Base-by-base conservation (phyloP, 2,888 invertebrate species). In the Harmothoe impar region DNA sequence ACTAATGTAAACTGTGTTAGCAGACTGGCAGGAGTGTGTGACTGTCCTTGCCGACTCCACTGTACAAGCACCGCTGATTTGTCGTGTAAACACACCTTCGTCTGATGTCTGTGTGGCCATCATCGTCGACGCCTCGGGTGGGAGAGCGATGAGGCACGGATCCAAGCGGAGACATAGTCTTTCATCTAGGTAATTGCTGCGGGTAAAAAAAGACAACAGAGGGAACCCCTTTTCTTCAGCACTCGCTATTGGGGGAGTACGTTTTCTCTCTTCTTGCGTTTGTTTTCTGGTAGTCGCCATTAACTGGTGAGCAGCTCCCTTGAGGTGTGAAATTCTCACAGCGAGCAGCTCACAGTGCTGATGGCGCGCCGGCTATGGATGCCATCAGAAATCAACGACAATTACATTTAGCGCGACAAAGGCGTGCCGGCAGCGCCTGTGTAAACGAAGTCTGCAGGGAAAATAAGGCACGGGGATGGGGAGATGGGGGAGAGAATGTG, bases 131-230 rank as follows among this genome's bases (percentile, higher is more conserved):
- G 62, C 62, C 62, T 62, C 62, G 62, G 62, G 62, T 62, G n/a
- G 77, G 77, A 77, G 77, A 77, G 77, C 25, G 77, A 77, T 77
- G 77, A 31, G 77, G 17, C 77, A 25, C 15, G 17, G 77, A 15
- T 31, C 77, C 77, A 81, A 81, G 81, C 33, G 23, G 23, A 20
- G 81, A 81, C 81, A 81, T 81, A 81, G 33, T 25, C 81, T 81
- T 81, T 81, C 81, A 81, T 81, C 81, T 81, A 35, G 81, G 81
- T 81, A 81, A 81, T 81, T 81, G 81, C 81, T 35, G 25, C 25
- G 81, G 43, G 81, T 35, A 81, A 81, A 81, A 77, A 77, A 25
- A 43, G 81, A 81, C 81, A 81, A 81, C 81, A 43, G 35, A 43
- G 43, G 33, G 81, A 33, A 20, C 0, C 81, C 43, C 43, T 43